Percentiles rank a stretch among this genome's conserved stretches.
Conservation (phyloP, 2,888 invertebrate species). For the Synanthedon myopaeformis region DNA sequence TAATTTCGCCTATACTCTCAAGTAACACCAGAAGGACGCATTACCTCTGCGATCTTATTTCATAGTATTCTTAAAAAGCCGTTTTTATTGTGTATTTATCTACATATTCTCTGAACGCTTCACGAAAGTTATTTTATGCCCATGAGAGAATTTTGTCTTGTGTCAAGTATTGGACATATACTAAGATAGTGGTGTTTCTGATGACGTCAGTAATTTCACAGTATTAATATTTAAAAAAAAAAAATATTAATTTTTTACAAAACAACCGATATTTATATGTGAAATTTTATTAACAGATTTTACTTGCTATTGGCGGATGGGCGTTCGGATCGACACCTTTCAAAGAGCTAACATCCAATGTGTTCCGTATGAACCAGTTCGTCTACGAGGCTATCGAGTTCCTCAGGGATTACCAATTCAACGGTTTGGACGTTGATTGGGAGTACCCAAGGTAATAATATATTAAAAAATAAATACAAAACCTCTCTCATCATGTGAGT, state of each 20-base stretch:
- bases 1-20: no score
- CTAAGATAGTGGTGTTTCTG: no score
- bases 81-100: no score
- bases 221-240: background rate
- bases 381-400: constrained; percentile 96
- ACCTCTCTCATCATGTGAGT: background rate
- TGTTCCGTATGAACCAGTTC: constrained; percentile 94
- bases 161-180: no score
- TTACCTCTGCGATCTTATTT: no score
- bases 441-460: constrained; percentile 82
- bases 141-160: no score
- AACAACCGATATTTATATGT: constrained; percentile 1
- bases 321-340: constrained; percentile 95
- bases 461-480: background rate
- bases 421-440: constrained; percentile 94
- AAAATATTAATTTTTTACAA: background rate
- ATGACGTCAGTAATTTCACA: no score
- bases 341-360: constrained; percentile 91
- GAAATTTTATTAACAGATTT: constrained; percentile 65
- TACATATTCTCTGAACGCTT: no score
- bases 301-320: constrained; percentile 95
- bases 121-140: no score
- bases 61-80: no score
- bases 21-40: no score
- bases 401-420: constrained; percentile 89